Evolutionary conservation across 1,140 invertebrate species (phyloP).

Genomic region (Drosophila paulistorum): DNA sequence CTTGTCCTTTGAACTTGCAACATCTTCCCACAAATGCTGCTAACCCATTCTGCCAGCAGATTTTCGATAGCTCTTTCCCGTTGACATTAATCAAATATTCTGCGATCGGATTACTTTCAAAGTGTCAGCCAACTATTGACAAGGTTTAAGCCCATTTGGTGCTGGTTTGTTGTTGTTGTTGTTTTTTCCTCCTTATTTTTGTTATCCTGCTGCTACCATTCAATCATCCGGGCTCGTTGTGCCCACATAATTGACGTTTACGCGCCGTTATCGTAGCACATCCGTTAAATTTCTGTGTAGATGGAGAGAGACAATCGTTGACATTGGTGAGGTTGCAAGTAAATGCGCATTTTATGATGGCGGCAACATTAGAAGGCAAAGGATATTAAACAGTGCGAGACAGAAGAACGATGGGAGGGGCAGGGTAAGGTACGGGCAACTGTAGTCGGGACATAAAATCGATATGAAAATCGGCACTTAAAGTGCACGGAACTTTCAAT

Average conservation of each 20-base stretch:
- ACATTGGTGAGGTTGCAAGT: conserved; percentile 43
- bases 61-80: conserved; percentile 12
- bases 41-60: background rate
- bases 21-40: too few species aligned
- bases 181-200: conserved; percentile 33
- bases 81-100: conserved; percentile 79
- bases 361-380: conserved; percentile 23
- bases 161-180: conserved; percentile 38
- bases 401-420: background rate
- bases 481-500: background rate
- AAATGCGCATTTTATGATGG: conserved; percentile 43
- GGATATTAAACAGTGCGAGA: background rate
- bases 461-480: background rate
- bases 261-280: conserved; percentile 37
- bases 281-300: conserved; percentile 25
- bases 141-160: conserved; percentile 41
- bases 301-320: conserved; percentile 15
- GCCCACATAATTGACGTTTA: conserved; percentile 69
- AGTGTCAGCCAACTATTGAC: conserved; percentile 60
- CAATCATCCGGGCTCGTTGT: conserved; percentile 56
- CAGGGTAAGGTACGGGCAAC: background rate
- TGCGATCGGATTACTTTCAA: conserved; percentile 63
- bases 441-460: background rate
- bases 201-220: conserved; percentile 58
- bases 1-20: too few species aligned